phyloP scores from a whole-genome alignment of 2,113 vertebrate species.

The Sylvicapra grimmia region DNA sequence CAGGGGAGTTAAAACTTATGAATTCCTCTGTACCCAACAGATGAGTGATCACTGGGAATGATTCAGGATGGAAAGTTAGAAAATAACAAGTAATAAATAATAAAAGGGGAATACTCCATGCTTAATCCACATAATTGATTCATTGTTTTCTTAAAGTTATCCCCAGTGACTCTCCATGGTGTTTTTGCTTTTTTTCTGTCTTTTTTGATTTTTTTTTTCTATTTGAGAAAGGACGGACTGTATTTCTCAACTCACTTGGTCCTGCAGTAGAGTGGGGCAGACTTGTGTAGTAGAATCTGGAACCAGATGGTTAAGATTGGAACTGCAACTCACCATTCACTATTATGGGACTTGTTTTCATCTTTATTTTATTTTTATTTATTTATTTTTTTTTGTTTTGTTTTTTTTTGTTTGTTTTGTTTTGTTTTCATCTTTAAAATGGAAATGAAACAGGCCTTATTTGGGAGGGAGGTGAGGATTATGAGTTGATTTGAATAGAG shows the following conservation, averaged over 20 bases:
- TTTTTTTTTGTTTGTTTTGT: no score
- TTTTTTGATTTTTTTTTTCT: background rate
- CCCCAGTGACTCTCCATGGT: background rate
- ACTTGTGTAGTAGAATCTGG: background rate
- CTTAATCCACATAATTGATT: background rate
- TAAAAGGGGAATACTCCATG: background rate
- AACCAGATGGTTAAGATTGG: background rate
- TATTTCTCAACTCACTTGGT: background rate
- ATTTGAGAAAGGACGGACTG: background rate
- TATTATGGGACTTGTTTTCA: background rate
- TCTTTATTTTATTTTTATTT: no score
- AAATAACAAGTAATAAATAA: background rate
- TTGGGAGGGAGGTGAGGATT: background rate
- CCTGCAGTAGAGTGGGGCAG: background rate
- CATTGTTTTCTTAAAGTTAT: background rate
- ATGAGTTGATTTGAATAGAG: background rate
- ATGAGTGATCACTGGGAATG: background rate
- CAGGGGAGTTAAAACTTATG: background rate
- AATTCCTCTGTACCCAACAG: background rate
- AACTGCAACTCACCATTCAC: background rate
- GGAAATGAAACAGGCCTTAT: background rate
- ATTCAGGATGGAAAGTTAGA: background rate
- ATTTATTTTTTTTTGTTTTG: no score
- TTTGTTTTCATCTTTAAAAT: background rate
- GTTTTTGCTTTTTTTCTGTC: background rate